Base-by-base conservation (phyloP, 2,113 vertebrate genomes). In the Promerops cafer region DNA sequence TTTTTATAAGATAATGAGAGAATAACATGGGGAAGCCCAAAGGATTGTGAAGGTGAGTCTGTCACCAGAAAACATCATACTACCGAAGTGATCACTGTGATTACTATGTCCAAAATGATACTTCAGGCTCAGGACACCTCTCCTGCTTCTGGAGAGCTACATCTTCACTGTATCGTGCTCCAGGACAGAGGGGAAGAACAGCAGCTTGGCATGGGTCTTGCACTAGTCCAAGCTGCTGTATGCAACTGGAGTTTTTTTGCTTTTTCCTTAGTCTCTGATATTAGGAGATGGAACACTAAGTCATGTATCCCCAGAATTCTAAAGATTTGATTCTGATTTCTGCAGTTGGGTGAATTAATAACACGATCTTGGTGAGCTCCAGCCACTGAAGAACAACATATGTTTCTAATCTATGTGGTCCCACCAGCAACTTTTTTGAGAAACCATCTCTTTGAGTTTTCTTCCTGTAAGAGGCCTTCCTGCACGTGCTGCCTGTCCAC, bases 1-100 rank as follows among this genome's bases (percentile, higher is more conserved):
- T 93, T 94, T 97, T 96, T 64, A 59, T 78, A 89, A 97, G 61
- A 50, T 90, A 96, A 19, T 97, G 90, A 26, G 76, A 97, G 64
- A 82, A 96, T 91, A 79, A 82, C 26, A 21, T 65, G 57, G 11
- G 75, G 85, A 74, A 97, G 8, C 77, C 74, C 80, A 94, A 86
- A 45, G 66, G 82, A 97, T 92, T 5, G 88, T 95, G 72, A 97
- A 94, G 20, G 37, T 96, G 31, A 97, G 82, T 5, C 74, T 94
- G 9, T 92, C 5, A 1, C 85, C 92, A 56, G 96, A 97, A 71
- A 93, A 66, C 66, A 75, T 96, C 24, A 90, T 74, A 3, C 93
- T 96, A 28, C 81, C 69, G 8, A 95, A 69, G 68, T 78, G 6
- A 92, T 37, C 85, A 21, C 65, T 64, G 81, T 80, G 6, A 93